A percentile compares a stretch with the other conserved stretches of the same genome.
These are phyloP conservation scores for Gallinago stenura DNA, from an alignment of 2,797 vertebrate genomes.

Conservation along the genomic window DNA sequence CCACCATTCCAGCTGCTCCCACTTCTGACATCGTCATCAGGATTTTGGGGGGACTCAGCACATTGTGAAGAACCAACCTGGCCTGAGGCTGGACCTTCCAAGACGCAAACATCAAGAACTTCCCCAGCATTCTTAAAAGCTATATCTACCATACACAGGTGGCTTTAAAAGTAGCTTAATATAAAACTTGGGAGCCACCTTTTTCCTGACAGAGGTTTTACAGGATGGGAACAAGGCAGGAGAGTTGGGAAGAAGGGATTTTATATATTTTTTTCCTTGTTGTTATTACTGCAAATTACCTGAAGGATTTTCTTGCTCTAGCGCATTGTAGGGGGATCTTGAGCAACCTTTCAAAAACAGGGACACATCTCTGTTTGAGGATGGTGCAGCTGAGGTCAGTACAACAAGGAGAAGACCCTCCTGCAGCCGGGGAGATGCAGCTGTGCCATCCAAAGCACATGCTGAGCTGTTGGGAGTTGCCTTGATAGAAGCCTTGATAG, in stretches of 20 bases:
- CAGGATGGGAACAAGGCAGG: neutral
- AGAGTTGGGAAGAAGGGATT: neutral
- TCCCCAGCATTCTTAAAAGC: neutral
- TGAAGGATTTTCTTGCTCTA: neutral
- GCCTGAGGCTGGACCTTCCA: neutral
- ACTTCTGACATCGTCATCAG: neutral
- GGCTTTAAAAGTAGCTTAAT: neutral
- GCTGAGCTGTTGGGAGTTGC: neutral
- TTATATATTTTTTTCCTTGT: accelerated
- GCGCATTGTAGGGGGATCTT: neutral
- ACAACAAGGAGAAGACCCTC: neutral
- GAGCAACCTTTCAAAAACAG: neutral
- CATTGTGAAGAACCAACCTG: neutral
- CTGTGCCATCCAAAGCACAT: neutral
- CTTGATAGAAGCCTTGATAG: neutral
- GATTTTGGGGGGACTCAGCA: neutral
- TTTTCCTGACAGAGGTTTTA: neutral
- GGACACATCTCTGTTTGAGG: neutral
- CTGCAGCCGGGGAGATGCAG: neutral
- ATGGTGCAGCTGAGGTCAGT: neutral
- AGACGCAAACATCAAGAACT: neutral
- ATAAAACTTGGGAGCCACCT: neutral
- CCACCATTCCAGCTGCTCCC: neutral
- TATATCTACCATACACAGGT: no score
- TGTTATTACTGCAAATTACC: neutral